phyloP scores from a whole-genome alignment of 2,113 vertebrate genomes.

The Alces alces region DNA sequence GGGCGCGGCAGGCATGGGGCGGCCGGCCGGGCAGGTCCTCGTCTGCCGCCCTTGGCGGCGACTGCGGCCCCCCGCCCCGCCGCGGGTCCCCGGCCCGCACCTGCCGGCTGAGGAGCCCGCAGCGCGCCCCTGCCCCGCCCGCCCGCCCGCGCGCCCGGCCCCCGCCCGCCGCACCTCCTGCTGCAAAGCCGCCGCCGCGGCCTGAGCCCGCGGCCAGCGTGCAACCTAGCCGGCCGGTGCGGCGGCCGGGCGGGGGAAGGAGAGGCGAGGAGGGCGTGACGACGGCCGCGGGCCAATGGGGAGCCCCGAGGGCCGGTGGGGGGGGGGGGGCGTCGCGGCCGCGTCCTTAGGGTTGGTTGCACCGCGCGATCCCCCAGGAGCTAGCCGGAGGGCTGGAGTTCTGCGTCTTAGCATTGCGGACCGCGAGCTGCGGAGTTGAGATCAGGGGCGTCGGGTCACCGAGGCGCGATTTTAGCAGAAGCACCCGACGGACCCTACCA shows the following conservation, averaged over 20 bases:
- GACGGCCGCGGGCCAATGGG: slow-evolving; percentile 48
- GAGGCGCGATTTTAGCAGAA: too few relatives aligned
- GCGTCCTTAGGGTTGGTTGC: slow-evolving; percentile 74
- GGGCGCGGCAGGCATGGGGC: slow-evolving; percentile 63
- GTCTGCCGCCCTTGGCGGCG: slow-evolving; percentile 1
- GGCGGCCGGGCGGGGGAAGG: slow-evolving; percentile 39
- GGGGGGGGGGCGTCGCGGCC: slow-evolving; percentile 16
- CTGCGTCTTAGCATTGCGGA: slow-evolving; percentile 38
- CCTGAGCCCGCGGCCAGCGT: slow-evolving; percentile 51
- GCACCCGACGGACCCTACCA: neutral
- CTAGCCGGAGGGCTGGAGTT: slow-evolving; percentile 26
- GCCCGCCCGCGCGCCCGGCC: neutral
- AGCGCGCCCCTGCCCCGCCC: neutral
- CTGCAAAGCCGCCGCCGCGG: slow-evolving; percentile 53
- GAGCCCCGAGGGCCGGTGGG: slow-evolving; percentile 7
- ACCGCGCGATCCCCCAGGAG: slow-evolving; percentile 59
- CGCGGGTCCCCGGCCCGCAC: slow-evolving; percentile 17
- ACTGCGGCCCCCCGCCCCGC: slow-evolving; percentile 43
- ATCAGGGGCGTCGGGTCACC: neutral
- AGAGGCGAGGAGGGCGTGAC: slow-evolving; percentile 53
- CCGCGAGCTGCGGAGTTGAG: neutral
- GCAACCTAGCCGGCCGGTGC: slow-evolving; percentile 72
- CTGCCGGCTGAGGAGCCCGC: neutral
- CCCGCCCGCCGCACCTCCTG: neutral
- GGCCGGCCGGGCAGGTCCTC: slow-evolving; percentile 52